phyloP scores from a whole-genome alignment of 2,888 invertebrate genomes.

The Bedellia somnulentella region DNA sequence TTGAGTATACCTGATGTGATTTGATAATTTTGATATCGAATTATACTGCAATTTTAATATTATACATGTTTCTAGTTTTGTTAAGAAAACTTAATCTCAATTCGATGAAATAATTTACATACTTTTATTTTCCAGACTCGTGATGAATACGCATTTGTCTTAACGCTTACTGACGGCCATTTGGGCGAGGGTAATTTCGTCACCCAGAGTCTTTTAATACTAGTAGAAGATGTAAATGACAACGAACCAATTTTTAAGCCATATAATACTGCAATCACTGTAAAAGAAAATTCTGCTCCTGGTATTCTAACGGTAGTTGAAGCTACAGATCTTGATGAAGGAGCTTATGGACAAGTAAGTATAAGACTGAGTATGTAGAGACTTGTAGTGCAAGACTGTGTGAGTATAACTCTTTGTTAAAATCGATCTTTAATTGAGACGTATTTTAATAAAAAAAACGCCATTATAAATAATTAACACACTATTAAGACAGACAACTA shows the following conservation, averaged over 20 bases:
- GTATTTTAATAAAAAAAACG: no score
- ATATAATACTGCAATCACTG: conserved; percentile 78
- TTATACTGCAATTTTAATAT: no score
- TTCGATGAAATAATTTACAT: no score
- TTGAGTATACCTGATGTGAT: no score
- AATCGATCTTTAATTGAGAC: no score
- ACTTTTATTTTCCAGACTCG: conserved; percentile 62
- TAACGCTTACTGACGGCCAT: conserved; percentile 86
- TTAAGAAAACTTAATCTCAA: no score
- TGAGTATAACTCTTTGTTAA: no score
- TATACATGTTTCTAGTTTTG: no score
- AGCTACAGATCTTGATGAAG: conserved; percentile 88
- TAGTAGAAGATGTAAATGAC: conserved; percentile 92
- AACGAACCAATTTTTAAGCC: conserved; percentile 87
- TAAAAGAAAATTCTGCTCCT: conserved; percentile 78
- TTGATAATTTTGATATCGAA: no score
- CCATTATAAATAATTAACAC: background rate
- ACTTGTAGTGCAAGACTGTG: no score
- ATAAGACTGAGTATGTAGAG: no score
- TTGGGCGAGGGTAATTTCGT: conserved; percentile 86
- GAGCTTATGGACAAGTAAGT: conserved; percentile 83
- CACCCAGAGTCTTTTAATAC: conserved; percentile 83
- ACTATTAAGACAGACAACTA: no score
- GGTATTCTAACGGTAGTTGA: conserved; percentile 78
- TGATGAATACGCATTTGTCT: conserved; percentile 86